Percentiles rank a stretch among this genome's conserved stretches.
Evolutionary conservation across 1,140 invertebrate genomes (phyloP).

Genomic region (Cotesia typhae): DNA sequence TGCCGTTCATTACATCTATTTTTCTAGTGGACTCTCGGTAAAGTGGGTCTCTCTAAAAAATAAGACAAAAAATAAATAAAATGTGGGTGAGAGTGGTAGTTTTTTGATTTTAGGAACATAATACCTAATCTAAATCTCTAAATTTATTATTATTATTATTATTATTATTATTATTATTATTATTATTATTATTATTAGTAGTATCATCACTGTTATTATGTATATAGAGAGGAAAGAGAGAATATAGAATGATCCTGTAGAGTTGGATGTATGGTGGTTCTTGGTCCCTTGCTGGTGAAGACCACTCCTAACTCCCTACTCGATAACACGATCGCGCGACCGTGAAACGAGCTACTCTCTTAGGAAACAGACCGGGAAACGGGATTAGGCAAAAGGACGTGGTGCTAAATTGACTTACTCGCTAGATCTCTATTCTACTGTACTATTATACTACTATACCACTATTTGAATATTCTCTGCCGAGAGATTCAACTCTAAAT

Average conservation of each 20-base stretch:
- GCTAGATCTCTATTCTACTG: constrained; percentile 20
- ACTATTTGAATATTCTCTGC: constrained; percentile 24
- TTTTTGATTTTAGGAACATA: no score
- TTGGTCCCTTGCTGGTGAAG: constrained; percentile 22
- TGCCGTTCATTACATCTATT: not conserved
- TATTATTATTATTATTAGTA: no score
- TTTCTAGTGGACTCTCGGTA: not conserved
- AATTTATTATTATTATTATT: no score
- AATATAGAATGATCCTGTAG: constrained; percentile 16
- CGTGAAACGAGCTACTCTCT: constrained; percentile 52
- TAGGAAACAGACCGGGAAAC: constrained; percentile 45
- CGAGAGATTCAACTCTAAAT: constrained; percentile 15
- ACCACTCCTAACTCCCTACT: constrained; percentile 39
- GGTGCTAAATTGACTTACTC: constrained; percentile 53
- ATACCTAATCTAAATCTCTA: no score
- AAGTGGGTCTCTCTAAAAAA: not conserved
- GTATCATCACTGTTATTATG: no score
- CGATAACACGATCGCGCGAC: constrained; percentile 50
- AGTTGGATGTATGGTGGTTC: constrained; percentile 30
- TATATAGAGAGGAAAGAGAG: no score
- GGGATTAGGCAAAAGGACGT: constrained; percentile 36
- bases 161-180: no score
- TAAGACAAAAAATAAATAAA: not conserved
- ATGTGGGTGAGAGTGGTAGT: no score
- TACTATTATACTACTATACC: no score